Evolutionary conservation across 2,888 invertebrate species (phyloP), one percentile per base, ranked within the genome.

Genomic region (Apodemia hepburni): DNA sequence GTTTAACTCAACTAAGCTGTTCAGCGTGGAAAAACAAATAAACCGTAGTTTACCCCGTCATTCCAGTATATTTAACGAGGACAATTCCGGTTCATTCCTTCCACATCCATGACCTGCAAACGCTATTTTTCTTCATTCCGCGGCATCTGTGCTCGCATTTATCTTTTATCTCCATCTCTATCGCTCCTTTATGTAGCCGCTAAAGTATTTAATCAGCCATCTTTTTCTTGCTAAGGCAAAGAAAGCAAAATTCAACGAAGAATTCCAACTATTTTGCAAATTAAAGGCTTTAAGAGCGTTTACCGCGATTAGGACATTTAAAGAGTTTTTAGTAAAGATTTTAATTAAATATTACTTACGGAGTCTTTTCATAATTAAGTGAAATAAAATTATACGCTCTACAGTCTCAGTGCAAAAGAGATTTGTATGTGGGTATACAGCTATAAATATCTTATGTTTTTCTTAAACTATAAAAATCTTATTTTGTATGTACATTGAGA

Each of bases 101-200:
- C 66, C 71, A 71, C 72, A 73, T 70, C 70, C 67, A 68, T 73
- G 71, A 71, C 75, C 71, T 65, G 61, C 61, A 62, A 67, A 72
- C 68, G 72, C 74, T 73, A 80, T 78, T 77, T 80, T 79, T 79
- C 81, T 79, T 79, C 77, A 80, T 82, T 81, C 69, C 73, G 68
- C 68, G 71, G 71, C 73, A 74, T 76, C 74, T 75, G 75, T 54
- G 29, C 29, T 57, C 73, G 66, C 75, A 75, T 81, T 81, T 78
- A 77, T 76, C 72, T 74, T 71, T 67, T 68, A 57, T 69, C 67
- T 47, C 69, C 67, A 54, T 74, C 73, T 65, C 71, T 73, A 66
- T 75, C 65, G 59, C 66, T 60, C 70, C 54, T 57, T 57, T 57
- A n/a, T 57, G 54, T n/a, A 27, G 27, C 15, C 54, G 22, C 54